Conservation (phyloP, 2,797 vertebrate genomes). For the Betta splendens region DNA sequence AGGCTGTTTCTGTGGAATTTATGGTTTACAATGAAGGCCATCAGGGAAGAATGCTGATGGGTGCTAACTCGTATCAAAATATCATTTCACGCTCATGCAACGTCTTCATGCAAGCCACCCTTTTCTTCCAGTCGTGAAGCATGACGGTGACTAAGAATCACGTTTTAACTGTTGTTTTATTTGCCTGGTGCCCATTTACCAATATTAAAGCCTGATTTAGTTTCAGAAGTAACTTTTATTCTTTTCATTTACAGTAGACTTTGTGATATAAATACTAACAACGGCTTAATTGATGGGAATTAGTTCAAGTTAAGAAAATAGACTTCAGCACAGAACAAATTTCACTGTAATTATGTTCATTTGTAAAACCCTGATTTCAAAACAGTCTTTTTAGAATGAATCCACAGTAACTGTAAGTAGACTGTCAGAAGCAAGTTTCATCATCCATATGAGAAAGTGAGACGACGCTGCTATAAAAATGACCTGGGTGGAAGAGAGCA, state of each 20-base stretch:
- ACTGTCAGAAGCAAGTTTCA: not conserved
- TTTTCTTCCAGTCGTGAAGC: not conserved
- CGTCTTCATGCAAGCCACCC: not conserved
- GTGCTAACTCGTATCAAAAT: not conserved
- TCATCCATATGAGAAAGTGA: slow-evolving; percentile 52
- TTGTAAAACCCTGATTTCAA: not conserved
- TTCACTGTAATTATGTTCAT: too few species aligned
- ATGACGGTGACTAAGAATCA: not conserved
- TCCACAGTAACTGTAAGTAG: not conserved
- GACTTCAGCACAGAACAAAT: too few species aligned
- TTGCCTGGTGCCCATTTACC: not conserved
- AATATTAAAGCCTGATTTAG: too few species aligned
- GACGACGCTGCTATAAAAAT: slow-evolving; percentile 47
- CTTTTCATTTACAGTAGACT: too few species aligned
- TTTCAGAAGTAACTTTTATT: too few species aligned
- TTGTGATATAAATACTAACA: too few species aligned
- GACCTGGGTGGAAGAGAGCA: slow-evolving; percentile 58
- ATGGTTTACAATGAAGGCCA: slow-evolving; percentile 25
- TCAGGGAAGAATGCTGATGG: not conserved
- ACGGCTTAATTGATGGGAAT: too few species aligned
- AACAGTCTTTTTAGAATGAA: not conserved
- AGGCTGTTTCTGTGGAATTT: slow-evolving; percentile 38
- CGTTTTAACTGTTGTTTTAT: not conserved
- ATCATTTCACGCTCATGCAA: not conserved
- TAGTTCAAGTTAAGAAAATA: too few species aligned